phyloP scores from a whole-genome alignment of 2,888 invertebrate genomes.

The Rhagium mordax region DNA sequence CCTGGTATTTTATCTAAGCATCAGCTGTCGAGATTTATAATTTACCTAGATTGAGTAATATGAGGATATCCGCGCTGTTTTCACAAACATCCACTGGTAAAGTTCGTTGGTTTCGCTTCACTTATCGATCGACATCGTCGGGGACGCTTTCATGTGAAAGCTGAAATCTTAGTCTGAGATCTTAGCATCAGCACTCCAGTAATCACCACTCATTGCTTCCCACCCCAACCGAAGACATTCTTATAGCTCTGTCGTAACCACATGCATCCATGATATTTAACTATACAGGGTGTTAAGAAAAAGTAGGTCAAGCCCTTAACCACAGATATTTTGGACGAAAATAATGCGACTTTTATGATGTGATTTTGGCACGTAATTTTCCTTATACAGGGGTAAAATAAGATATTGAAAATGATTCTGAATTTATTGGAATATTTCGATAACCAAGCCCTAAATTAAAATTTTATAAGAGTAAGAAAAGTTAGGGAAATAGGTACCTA shows the following conservation, averaged over 20 bases:
- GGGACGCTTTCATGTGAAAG: conserved; percentile 55
- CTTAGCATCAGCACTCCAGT: conserved; percentile 43
- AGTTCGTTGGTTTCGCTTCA: conserved; percentile 54
- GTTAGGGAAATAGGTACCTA: too few species aligned
- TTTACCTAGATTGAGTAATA: conserved; percentile 58
- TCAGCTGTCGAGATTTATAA: conserved; percentile 58
- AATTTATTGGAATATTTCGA: too few species aligned
- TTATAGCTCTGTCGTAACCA: not conserved
- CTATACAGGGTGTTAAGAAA: too few species aligned
- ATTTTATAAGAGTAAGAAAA: too few species aligned
- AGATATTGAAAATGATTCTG: too few species aligned
- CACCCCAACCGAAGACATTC: not conserved
- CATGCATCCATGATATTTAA: too few species aligned
- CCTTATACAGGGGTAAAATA: too few species aligned
- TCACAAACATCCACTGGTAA: conserved; percentile 49
- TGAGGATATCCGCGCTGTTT: conserved; percentile 30
- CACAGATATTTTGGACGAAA: too few species aligned
- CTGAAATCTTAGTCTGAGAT: conserved; percentile 55
- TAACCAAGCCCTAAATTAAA: too few species aligned
- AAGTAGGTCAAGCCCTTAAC: too few species aligned
- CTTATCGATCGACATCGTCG: conserved; percentile 55
- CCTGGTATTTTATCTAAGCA: conserved; percentile 52
- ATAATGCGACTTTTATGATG: too few species aligned
- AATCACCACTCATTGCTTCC: not conserved
- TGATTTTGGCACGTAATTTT: too few species aligned